Conservation (phyloP, 2,113 vertebrate species). For the Rynchops niger region DNA sequence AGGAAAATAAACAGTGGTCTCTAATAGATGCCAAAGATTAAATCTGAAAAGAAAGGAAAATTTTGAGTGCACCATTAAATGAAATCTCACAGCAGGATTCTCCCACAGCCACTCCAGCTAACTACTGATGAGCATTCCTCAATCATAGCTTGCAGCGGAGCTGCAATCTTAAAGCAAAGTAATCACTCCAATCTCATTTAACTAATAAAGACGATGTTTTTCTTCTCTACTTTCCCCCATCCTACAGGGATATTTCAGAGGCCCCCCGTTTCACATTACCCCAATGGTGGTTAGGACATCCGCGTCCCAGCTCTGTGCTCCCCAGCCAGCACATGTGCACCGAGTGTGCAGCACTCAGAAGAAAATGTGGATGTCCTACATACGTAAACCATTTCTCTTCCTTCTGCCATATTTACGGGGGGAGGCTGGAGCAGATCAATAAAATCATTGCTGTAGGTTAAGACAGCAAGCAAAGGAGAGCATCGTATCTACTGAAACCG, state of each 20-base stretch:
- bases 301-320: neutral
- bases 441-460: neutral
- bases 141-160: neutral
- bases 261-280: neutral
- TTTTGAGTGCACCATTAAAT: neutral
- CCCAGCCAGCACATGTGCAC: neutral
- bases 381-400: neutral
- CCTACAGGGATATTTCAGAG: neutral
- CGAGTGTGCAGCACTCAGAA: neutral
- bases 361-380: neutral
- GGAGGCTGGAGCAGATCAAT: neutral
- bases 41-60: neutral
- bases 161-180: conserved; percentile 13
- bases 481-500: neutral
- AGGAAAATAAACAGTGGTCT: neutral
- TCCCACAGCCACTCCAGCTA: conserved; percentile 16
- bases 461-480: neutral
- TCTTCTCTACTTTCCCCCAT: neutral
- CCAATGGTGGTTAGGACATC: neutral
- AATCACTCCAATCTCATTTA: conserved; percentile 42
- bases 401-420: neutral
- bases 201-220: conserved; percentile 35
- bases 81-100: conserved; percentile 38
- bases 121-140: conserved; percentile 1
- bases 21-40: neutral